Conservation (phyloP, 2,797 vertebrate species). For the Sphenopsis melanotis region DNA sequence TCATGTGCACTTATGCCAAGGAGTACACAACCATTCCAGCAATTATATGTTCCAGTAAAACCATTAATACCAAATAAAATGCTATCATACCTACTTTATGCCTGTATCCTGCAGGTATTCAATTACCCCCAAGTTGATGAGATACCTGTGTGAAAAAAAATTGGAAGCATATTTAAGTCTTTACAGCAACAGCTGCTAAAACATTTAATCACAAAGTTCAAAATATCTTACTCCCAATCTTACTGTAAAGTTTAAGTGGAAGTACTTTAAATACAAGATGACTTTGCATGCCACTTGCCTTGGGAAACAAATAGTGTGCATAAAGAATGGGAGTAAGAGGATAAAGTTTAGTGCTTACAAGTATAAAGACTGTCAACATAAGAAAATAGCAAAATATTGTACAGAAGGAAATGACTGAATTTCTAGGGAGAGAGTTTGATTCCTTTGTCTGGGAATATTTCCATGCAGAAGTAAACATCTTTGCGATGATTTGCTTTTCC, state of each 20-base stretch:
- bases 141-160: neutral
- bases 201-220: neutral
- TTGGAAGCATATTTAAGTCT: neutral
- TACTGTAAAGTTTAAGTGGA: neutral
- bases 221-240: neutral
- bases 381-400: neutral
- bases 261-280: neutral
- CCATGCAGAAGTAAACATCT: neutral
- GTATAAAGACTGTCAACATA: neutral
- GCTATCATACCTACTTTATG: neutral
- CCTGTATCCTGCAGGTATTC: neutral
- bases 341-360: neutral
- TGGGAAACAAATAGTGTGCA: neutral
- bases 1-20: neutral
- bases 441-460: neutral
- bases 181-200: neutral
- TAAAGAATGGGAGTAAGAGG: neutral
- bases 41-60: slow-evolving; percentile 10
- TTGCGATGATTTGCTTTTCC: neutral
- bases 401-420: neutral
- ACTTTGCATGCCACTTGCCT: neutral
- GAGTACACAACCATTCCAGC: neutral
- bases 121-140: neutral
- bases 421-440: neutral
- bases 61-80: slow-evolving; percentile 36